A percentile compares a stretch with the other conserved stretches of the same genome.
These are phyloP conservation scores for Microctenopoma stevenorrisi DNA, from an alignment of 2,797 vertebrate species.

Conservation along the genomic window DNA sequence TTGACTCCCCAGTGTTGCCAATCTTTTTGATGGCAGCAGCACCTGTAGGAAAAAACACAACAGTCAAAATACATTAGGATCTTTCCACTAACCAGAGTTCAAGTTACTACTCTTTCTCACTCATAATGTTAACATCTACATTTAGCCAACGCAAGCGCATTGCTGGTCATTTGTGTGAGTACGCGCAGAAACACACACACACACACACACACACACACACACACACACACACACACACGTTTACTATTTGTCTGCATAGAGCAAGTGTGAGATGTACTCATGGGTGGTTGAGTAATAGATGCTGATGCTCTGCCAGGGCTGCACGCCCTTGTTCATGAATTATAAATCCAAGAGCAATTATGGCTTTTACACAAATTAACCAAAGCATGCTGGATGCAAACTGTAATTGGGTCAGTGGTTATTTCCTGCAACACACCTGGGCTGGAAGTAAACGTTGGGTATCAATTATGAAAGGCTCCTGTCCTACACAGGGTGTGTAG, in stretches of 20 bases:
- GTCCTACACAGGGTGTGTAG: conserved; percentile 59
- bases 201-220: conserved; percentile 2
- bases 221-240: conserved; percentile 21
- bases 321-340: conserved; percentile 81
- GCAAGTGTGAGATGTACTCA: conserved; percentile 57
- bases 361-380: conserved; percentile 85
- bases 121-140: conserved; percentile 62
- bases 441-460: conserved; percentile 74
- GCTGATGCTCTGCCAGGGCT: conserved; percentile 80
- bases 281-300: conserved; percentile 80
- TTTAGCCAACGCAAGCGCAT: conserved; percentile 43
- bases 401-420: conserved; percentile 84
- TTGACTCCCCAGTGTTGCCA: conserved; percentile 44
- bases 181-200: no score
- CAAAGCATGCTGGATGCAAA: conserved; percentile 80
- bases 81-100: conserved; percentile 45
- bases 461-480: conserved; percentile 83
- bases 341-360: conserved; percentile 85
- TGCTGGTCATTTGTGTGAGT: conserved; percentile 23
- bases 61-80: conserved; percentile 52
- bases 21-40: conserved; percentile 39
- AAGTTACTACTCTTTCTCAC: conserved; percentile 58
- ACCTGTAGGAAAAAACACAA: conserved; percentile 49
- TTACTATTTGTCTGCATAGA: conserved; percentile 51
- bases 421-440: conserved; percentile 85